Evolutionary conservation across 2,888 invertebrate genomes (phyloP), one percentile per base, ranked within the genome.

Genomic region (Amphimallon solstitiale): DNA sequence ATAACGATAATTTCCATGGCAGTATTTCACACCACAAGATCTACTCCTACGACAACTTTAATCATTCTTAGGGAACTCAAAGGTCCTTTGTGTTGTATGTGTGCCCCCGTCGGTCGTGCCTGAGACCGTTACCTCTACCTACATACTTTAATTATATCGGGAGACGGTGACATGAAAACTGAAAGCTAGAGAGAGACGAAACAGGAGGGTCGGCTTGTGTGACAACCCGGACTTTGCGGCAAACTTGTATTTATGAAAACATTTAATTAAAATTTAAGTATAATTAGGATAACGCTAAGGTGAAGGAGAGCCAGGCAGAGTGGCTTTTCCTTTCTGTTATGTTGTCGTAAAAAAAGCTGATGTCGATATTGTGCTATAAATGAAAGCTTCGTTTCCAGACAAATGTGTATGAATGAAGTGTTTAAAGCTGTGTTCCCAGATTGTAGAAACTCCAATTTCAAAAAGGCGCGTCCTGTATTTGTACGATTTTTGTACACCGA

Each of bases 41-140:
- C 56, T 56, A 56, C 56, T 56, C 56, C 23, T 56, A 40, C 56
- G 40, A 56, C 56, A 56, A 56, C 43, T 40, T 56, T 56, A 56
- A 56, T 56, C 56, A 56, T 56, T 56, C 56, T 40, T 21, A n/a
- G 38, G 56, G 37, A 40, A 40, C 56, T 56, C 40, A 56, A 29
- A 56, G 23, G 56, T 23, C 23, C 23, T 56, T 56, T 56, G 23
- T 40, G 56, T 29, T 29, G 29, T 29, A 29, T 9, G 2, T 29
- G 9, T 29, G 5, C 51, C 15, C 7, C 15, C 15, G 19, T 38
- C 17, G 10, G 17, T 40, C 21, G 40, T 7, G 10, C 17, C 23
- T 14, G 12, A 23, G 10, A 12, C 56, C 23, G 9, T 56, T 43
- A 17, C 43, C 17, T 43, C 40, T 23, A 19, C 29, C 23, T 17